Percentiles rank a stretch among this genome's conserved stretches.
These are phyloP conservation scores for Rosalia funebris DNA, from an alignment of 2,888 invertebrate genomes.

Conservation along the genomic window DNA sequence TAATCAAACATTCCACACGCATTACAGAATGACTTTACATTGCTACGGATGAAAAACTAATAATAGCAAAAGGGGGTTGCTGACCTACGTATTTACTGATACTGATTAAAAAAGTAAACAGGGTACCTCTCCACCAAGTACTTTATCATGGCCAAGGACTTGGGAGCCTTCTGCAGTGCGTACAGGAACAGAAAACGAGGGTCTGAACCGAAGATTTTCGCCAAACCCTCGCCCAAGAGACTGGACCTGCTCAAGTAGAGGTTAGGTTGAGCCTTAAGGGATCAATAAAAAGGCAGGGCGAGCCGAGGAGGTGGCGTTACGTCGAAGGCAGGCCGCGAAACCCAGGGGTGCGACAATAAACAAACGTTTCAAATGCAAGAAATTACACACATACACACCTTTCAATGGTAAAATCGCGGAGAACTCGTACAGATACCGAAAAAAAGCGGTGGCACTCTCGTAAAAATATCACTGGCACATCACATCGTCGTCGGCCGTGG, in stretches of 20 bases:
- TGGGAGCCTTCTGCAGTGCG: too few relatives aligned
- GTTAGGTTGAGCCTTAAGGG: slow-evolving; percentile 31
- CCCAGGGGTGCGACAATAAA: slow-evolving; percentile 15
- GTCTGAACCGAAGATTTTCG: background rate
- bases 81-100: background rate
- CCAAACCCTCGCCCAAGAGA: background rate
- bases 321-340: too few relatives aligned
- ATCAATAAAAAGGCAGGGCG: slow-evolving; percentile 43
- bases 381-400: slow-evolving; percentile 41
- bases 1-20: too few relatives aligned
- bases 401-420: slow-evolving; percentile 22
- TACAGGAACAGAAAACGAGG: too few relatives aligned
- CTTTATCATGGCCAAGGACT: background rate
- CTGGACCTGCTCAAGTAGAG: slow-evolving; percentile 30
- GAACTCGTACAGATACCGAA: slow-evolving; percentile 27
- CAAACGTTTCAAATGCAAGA: slow-evolving; percentile 7
- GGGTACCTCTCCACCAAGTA: background rate
- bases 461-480: slow-evolving; percentile 33
- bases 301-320: slow-evolving; percentile 13
- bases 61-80: background rate
- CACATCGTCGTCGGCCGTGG: slow-evolving; percentile 24
- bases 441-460: slow-evolving; percentile 13
- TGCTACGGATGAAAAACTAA: too few relatives aligned
- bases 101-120: background rate
- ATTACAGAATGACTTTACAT: too few relatives aligned